Evolutionary conservation across 2,888 invertebrate species (phyloP), one percentile per base, ranked within the genome.

Genomic region (Dolomedes plantarius): DNA sequence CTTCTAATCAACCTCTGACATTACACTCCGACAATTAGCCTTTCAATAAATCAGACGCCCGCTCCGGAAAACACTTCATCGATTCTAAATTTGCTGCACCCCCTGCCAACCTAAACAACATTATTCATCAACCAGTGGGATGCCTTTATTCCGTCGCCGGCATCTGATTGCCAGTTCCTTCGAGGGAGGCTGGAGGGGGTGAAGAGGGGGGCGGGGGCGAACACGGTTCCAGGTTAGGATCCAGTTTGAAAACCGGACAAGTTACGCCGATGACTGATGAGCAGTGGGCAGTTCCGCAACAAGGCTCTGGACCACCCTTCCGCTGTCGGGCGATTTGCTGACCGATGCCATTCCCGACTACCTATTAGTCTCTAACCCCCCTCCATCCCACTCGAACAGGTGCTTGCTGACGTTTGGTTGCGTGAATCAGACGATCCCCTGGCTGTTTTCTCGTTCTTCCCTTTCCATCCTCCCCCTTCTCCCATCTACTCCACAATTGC

Each of bases 101-200:
- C 64, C 36, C 65, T 72, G 72, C 71, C 46, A 36, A n/a, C 23
- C 31, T 19, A 23, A 67, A 28, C 68, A 27, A 46, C 50, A 75
- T 75, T 68, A 83, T 83, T 76, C 76, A 83, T 83, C 82, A 83
- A 83, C 64, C 82, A 50, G 76, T 76, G 64, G 82, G 82, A 76
- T 62, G 81, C 75, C 72, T 73, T 73, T 80, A 65, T 80, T 50
- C 28, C 65, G 32, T 41, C 69, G 23, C 16, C 67, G 6, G 9
- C 39, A 69, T 7, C 72, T 65, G 46, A 82, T 75, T 82, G 81
- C 75, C 81, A 75, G 75, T 82, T 75, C 80, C 80, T 73, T 62
- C 78, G 68, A 19, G 28, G 46, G 32, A n/a, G 46, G 31, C 9
- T 9, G 23, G 72, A 36, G 36, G 7, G 13, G 64, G 41, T 28